Evolutionary conservation across 2,113 vertebrate genomes (phyloP).

Genomic region (Carassius carassius): DNA sequence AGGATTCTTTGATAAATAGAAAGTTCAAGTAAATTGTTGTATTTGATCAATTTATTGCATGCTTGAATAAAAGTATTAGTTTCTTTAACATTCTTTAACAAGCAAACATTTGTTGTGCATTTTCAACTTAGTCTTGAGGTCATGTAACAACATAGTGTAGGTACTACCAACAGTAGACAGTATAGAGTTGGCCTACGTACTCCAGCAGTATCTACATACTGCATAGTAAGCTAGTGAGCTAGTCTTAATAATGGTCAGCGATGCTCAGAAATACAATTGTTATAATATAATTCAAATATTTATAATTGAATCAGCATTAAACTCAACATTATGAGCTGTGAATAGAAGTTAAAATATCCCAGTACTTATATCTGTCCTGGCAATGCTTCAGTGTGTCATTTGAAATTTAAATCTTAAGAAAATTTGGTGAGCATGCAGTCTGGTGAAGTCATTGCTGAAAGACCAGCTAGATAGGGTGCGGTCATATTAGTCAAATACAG

Average conservation of each 20-base stretch:
- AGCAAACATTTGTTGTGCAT: no score
- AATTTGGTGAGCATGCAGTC: neutral
- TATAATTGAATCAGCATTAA: neutral
- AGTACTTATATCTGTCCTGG: neutral
- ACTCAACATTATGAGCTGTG: neutral
- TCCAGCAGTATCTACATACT: no score
- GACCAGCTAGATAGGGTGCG: neutral
- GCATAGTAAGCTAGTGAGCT: no score
- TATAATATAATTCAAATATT: no score
- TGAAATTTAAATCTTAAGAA: neutral
- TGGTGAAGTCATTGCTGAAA: neutral
- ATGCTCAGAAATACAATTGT: neutral
- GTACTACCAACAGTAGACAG: no score
- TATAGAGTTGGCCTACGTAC: no score
- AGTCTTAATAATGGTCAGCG: no score
- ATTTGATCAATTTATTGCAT: no score
- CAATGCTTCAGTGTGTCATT: neutral
- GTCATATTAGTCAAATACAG: neutral
- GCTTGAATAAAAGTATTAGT: no score
- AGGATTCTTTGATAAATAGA: neutral
- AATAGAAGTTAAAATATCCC: neutral
- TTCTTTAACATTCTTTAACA: no score
- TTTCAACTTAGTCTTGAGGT: no score
- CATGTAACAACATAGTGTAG: no score
- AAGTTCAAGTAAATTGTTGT: neutral